phyloP scores from a whole-genome alignment of 2,113 vertebrate species.

The Callipepla squamata region DNA sequence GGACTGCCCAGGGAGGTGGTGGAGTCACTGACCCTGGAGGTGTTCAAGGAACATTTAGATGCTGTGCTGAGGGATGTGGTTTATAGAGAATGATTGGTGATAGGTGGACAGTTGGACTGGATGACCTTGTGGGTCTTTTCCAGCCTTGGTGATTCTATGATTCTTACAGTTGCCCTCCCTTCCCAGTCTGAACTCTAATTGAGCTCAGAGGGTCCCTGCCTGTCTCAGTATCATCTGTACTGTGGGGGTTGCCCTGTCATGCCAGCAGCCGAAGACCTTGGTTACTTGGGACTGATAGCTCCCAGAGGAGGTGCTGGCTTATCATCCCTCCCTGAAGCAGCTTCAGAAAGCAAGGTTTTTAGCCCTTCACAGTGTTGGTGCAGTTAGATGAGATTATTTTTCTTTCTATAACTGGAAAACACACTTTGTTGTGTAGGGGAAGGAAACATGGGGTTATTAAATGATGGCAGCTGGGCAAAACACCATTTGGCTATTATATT shows the following conservation, averaged over 20 bases:
- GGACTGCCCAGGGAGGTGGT: too few relatives aligned
- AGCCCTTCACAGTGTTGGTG: neutral
- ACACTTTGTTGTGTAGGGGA: neutral
- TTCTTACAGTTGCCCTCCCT: neutral
- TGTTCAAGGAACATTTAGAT: too few relatives aligned
- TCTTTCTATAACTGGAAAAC: neutral
- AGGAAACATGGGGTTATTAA: neutral
- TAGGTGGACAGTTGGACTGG: too few relatives aligned
- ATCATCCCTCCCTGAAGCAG: neutral
- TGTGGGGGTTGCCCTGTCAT: accelerated
- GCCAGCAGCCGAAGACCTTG: neutral
- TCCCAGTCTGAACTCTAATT: neutral
- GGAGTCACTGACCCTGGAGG: too few relatives aligned
- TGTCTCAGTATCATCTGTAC: neutral
- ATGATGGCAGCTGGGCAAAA: neutral
- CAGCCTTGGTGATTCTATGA: too few relatives aligned
- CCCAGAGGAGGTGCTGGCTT: neutral
- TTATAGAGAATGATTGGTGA: too few relatives aligned
- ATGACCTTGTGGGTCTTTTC: too few relatives aligned
- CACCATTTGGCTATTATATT: neutral
- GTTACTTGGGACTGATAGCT: neutral
- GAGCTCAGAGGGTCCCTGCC: neutral
- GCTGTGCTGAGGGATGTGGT: too few relatives aligned
- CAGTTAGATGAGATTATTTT: neutral
- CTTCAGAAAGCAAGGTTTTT: neutral